Conservation (phyloP, 2,113 vertebrate species). For the Seriola dumerili region DNA sequence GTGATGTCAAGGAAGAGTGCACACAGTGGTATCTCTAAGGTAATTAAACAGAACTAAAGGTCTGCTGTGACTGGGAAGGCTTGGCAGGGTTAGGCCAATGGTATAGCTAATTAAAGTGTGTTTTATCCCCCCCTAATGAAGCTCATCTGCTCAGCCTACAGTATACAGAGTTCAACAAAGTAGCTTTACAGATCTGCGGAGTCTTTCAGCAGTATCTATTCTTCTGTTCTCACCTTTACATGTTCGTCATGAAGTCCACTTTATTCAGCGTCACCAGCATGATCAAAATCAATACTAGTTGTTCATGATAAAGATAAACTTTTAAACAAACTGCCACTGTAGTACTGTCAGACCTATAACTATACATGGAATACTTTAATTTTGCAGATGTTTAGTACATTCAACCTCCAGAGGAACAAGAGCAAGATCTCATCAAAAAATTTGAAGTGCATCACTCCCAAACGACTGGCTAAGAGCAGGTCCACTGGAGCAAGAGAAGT, state of each 20-base stretch:
- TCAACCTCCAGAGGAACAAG: neutral
- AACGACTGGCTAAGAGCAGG: neutral
- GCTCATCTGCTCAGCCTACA: conserved; percentile 67
- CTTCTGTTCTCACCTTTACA: conserved; percentile 50
- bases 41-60: conserved; percentile 81
- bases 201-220: conserved; percentile 38
- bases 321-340: neutral
- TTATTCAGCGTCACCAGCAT: conserved; percentile 13
- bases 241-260: conserved; percentile 39
- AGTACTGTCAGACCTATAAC: too few species aligned
- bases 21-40: conserved; percentile 74
- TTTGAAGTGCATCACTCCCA: neutral
- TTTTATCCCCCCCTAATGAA: conserved; percentile 78
- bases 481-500: neutral
- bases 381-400: neutral
- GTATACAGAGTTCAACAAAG: conserved; percentile 59
- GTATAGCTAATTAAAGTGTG: conserved; percentile 81
- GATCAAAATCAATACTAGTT: conserved; percentile 1
- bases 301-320: neutral
- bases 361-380: neutral
- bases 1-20: conserved; percentile 72
- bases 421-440: neutral
- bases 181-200: conserved; percentile 45
- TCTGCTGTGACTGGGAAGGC: conserved; percentile 73
- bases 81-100: conserved; percentile 76